Evolutionary conservation across 2,888 invertebrate species (phyloP), one percentile per base, ranked within the genome.

Genomic region (Nebria salina): DNA sequence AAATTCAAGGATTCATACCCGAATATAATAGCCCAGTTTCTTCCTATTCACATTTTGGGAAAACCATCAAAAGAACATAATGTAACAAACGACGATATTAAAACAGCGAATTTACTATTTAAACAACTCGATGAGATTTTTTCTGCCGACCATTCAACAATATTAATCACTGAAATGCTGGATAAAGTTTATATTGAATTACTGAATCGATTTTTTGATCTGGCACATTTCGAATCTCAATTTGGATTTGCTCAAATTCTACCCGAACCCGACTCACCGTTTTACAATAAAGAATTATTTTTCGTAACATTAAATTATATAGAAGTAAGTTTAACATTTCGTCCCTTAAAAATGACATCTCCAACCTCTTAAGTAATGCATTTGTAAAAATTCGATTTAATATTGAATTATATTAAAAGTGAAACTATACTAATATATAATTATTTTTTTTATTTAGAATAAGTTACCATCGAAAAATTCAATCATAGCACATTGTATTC

Each of bases 301-400:
- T 83, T 85, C 11, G 87, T 87, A 0, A 90, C 91, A 73, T 85
- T 93, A 0, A 86, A 87, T 42, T 89, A 89, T 83, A 88, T 93
- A 78, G 89, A 90, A 77, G 89, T 90, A 85, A 88, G 90, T 85
- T 8, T 54, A 1, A 20, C 20, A 20, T 20, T 20, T 20, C 20
- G 20, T 54, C 54, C 2, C 11, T 9, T 11, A 70, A 25, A 70
- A 25, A 70, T 34, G 9, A 26, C 11, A 25, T 15, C 7, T 25
- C 25, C 3, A 70, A 70, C 54, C 5, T 66, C 8, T 15, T 66
- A 15, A 66, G 13, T 66, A 66, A 25, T 66, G 15, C 66, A 13
- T 9, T 66, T 66, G 7, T 66, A 7, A 66, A 66, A 34, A 20
- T 20, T 5, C 2, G 34, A 34, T 34, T 34, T 34, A 34, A 34